Conservation (phyloP, 2,888 invertebrate genomes). For the Ferdinandea cuprea region DNA sequence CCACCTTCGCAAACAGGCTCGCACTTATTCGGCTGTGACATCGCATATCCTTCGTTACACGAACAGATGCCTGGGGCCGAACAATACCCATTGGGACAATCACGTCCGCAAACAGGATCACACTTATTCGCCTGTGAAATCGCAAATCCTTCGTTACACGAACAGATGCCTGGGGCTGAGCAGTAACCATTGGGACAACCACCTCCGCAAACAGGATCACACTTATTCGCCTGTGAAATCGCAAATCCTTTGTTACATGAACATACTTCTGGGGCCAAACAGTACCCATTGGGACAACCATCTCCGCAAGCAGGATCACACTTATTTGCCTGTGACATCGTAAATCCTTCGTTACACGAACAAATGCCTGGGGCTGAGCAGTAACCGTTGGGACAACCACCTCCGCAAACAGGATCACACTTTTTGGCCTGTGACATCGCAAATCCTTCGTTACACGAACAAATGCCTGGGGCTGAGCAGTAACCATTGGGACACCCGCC, state of each 20-base stretch:
- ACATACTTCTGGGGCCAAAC: slow-evolving; percentile 80
- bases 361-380: slow-evolving; percentile 85
- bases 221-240: background rate
- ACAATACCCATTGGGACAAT: slow-evolving; percentile 75
- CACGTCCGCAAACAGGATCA: slow-evolving; percentile 63
- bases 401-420: slow-evolving; percentile 83
- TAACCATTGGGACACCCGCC: slow-evolving; percentile 74
- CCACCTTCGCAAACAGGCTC: too few species aligned
- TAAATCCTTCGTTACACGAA: slow-evolving; percentile 87
- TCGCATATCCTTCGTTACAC: slow-evolving; percentile 48
- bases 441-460: slow-evolving; percentile 79
- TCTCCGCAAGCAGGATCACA: slow-evolving; percentile 78
- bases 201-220: slow-evolving; percentile 7
- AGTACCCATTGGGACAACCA: slow-evolving; percentile 80
- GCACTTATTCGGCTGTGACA: background rate
- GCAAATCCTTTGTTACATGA: slow-evolving; percentile 73
- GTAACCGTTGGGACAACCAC: slow-evolving; percentile 82
- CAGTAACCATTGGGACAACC: slow-evolving; percentile 79
- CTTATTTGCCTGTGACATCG: slow-evolving; percentile 75
- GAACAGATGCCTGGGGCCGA: slow-evolving; percentile 50
- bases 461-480: slow-evolving; percentile 78
- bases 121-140: slow-evolving; percentile 44
- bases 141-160: slow-evolving; percentile 80
- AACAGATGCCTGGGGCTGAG: slow-evolving; percentile 80
- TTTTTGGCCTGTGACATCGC: slow-evolving; percentile 1